Evolutionary conservation across 2,888 invertebrate species (phyloP).

Genomic region (Invenusta paracnida): DNA sequence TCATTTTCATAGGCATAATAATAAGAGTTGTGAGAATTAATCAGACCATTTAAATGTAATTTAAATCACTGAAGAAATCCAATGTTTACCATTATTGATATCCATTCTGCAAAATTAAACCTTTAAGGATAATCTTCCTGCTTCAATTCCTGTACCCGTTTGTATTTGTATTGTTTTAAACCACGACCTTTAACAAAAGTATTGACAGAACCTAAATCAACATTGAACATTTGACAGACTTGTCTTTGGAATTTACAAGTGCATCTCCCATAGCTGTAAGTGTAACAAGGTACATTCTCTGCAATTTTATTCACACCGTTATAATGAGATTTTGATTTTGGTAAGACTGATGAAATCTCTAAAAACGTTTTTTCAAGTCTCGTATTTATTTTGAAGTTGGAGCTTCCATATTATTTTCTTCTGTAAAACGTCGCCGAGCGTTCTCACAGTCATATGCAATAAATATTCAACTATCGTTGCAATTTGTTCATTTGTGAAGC

Average conservation of each 20-base stretch:
- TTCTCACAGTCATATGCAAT: not conserved
- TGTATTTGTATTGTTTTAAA: constrained; percentile 1
- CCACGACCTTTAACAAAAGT: not conserved
- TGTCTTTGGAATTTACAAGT: not conserved
- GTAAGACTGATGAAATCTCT: constrained; percentile 1
- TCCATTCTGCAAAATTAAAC: not conserved
- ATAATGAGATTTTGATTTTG: constrained; percentile 8
- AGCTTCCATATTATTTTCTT: not conserved
- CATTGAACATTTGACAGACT: constrained; percentile 11
- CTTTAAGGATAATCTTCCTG: not conserved
- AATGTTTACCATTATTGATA: constrained; percentile 12
- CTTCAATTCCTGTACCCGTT: not conserved
- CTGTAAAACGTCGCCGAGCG: not conserved
- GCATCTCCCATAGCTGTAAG: constrained; percentile 6
- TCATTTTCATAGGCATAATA: constrained; percentile 21
- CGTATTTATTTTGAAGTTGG: not conserved
- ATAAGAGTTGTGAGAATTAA: not conserved
- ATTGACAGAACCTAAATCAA: constrained; percentile 15
- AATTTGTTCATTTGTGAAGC: not conserved
- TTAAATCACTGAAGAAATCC: not conserved
- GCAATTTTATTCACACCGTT: constrained; percentile 15
- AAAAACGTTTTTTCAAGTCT: not conserved
- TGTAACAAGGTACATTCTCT: not conserved
- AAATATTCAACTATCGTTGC: not conserved
- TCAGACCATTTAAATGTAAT: not conserved